phyloP scores from a whole-genome alignment of 1,140 invertebrate species.

The Schlechtendalia chinensis region DNA sequence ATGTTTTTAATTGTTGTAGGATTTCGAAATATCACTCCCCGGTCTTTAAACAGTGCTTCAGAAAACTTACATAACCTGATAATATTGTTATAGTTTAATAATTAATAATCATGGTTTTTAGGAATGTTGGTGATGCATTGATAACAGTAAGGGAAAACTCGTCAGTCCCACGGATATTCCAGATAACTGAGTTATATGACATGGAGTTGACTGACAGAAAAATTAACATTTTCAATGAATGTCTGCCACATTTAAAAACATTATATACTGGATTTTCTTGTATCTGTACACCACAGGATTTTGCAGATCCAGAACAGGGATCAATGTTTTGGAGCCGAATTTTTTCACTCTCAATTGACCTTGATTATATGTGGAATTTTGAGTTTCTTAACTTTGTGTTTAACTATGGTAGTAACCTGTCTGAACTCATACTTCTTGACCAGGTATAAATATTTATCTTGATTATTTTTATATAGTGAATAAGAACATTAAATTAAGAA shows the following conservation, averaged over 20 bases:
- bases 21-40: no score
- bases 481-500: not conserved
- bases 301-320: slow-evolving; percentile 30
- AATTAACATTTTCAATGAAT: slow-evolving; percentile 17
- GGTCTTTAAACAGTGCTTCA: no score
- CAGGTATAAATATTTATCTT: not conserved
- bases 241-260: slow-evolving; percentile 34
- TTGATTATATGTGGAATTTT: slow-evolving; percentile 43
- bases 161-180: not conserved
- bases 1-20: no score
- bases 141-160: slow-evolving; percentile 24
- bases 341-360: slow-evolving; percentile 27
- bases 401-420: slow-evolving; percentile 19
- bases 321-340: slow-evolving; percentile 41
- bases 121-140: slow-evolving; percentile 47
- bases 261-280: slow-evolving; percentile 40
- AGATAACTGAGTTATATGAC: slow-evolving; percentile 42
- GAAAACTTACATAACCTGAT: no score
- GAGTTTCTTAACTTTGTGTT: slow-evolving; percentile 37
- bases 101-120: not conserved
- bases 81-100: no score
- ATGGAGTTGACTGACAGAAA: slow-evolving; percentile 38
- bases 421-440: slow-evolving; percentile 29
- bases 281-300: slow-evolving; percentile 36
- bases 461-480: not conserved